phyloP scores from a whole-genome alignment of 2,888 invertebrate genomes.

The Mythimna ferrago region DNA sequence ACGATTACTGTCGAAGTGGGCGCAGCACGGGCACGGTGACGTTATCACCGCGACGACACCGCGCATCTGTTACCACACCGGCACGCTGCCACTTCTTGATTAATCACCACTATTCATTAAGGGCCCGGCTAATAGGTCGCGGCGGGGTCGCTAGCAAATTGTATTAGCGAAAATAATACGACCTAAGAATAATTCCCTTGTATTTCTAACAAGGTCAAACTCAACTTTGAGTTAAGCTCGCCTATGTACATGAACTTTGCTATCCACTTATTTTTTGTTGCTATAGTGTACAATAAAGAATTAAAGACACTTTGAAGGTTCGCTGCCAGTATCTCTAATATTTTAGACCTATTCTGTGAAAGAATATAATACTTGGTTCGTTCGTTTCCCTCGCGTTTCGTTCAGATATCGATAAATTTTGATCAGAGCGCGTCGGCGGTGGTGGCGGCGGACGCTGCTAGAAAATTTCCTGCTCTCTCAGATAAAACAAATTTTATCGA shows the following conservation, averaged over 20 bases:
- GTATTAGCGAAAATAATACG: slow-evolving; percentile 26
- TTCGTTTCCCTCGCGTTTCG: slow-evolving; percentile 44
- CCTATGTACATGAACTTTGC: too few species aligned
- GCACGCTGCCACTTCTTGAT: slow-evolving; percentile 23
- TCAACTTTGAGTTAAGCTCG: too few species aligned
- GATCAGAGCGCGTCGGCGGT: slow-evolving; percentile 48
- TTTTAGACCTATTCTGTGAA: slow-evolving; percentile 15
- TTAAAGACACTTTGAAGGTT: too few species aligned
- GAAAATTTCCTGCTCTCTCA: slow-evolving; percentile 52
- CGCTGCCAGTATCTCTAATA: slow-evolving; percentile 10
- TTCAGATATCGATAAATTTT: slow-evolving; percentile 61
- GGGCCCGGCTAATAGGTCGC: slow-evolving; percentile 4
- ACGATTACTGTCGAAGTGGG: slow-evolving; percentile 22
- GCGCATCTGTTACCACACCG: slow-evolving; percentile 20
- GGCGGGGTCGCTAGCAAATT: slow-evolving; percentile 13
- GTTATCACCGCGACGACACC: slow-evolving; percentile 12
- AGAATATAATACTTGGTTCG: slow-evolving; percentile 35
- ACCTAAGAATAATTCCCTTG: slow-evolving; percentile 17
- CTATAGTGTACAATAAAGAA: too few species aligned
- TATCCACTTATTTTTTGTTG: too few species aligned
- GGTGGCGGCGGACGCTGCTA: slow-evolving; percentile 39
- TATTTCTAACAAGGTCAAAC: slow-evolving; percentile 8
- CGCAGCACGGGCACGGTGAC: neutral
- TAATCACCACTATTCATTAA: slow-evolving; percentile 32
- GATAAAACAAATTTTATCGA: slow-evolving; percentile 64